phyloP scores from a whole-genome alignment of 2,113 vertebrate genomes.

The Poeciliopsis occidentalis region DNA sequence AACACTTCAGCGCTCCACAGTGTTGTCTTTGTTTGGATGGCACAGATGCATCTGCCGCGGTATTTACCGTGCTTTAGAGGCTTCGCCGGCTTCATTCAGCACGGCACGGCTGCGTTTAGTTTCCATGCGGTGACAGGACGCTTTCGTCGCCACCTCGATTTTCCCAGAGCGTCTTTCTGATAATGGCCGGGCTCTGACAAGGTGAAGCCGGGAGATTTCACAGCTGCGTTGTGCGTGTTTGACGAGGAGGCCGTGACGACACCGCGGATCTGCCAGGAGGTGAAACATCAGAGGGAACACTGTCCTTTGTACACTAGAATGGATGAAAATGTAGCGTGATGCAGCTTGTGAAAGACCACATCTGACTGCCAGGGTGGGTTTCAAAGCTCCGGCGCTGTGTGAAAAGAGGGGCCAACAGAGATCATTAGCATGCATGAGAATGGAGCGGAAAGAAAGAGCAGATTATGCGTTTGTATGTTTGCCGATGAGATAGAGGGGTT shows the following conservation, averaged over 20 bases:
- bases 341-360: constrained; percentile 30
- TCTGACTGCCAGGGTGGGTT: constrained; percentile 48
- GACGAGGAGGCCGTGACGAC: background rate
- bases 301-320: constrained; percentile 37
- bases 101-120: background rate
- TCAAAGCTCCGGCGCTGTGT: constrained; percentile 54
- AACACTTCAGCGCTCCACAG: background rate
- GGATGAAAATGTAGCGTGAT: constrained; percentile 30
- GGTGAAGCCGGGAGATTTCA: constrained; percentile 28
- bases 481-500: constrained; percentile 78
- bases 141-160: background rate
- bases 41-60: background rate
- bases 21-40: background rate
- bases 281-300: constrained; percentile 40
- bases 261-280: constrained; percentile 34
- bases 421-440: constrained; percentile 76
- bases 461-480: constrained; percentile 83
- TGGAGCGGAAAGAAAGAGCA: constrained; percentile 68
- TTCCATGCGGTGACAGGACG: background rate
- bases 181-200: constrained; percentile 22
- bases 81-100: background rate
- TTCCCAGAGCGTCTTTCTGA: background rate
- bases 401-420: constrained; percentile 62
- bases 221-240: constrained; percentile 4
- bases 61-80: background rate